Conservation (phyloP, 2,888 invertebrate species). For the Pandemis cinnamomeana region DNA sequence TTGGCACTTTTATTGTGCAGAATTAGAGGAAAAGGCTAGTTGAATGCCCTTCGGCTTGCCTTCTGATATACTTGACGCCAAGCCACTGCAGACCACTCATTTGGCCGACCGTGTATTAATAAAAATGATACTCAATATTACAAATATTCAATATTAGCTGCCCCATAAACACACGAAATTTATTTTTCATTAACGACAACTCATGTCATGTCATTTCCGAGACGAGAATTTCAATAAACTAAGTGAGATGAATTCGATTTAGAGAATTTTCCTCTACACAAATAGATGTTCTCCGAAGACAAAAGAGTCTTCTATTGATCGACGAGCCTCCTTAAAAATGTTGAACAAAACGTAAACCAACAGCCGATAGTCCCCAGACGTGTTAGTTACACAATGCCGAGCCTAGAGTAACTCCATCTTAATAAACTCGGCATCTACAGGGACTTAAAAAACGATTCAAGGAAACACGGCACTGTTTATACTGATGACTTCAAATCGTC, state of each 20-base stretch:
- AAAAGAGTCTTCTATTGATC: not conserved
- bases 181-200: not conserved
- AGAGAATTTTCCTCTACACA: not conserved
- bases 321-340: conserved; percentile 9
- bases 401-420: conserved; percentile 24
- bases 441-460: conserved; percentile 7
- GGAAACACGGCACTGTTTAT: not conserved
- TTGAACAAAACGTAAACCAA: conserved; percentile 14
- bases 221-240: not conserved
- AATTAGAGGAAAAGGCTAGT: no score
- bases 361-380: conserved; percentile 28
- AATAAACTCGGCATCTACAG: conserved; percentile 13
- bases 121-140: no score
- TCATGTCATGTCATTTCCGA: not conserved
- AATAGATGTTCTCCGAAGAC: not conserved
- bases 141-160: no score
- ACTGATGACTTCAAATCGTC: not conserved
- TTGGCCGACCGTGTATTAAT: no score
- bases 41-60: no score
- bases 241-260: not conserved
- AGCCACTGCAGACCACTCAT: no score
- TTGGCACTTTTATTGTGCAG: no score
- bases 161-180: no score
- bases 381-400: conserved; percentile 1
- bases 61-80: no score